Percentiles rank a stretch among this genome's conserved stretches.
These are phyloP conservation scores for Passer montanus DNA, from an alignment of 2,113 vertebrate genomes.

Conservation along the genomic window DNA sequence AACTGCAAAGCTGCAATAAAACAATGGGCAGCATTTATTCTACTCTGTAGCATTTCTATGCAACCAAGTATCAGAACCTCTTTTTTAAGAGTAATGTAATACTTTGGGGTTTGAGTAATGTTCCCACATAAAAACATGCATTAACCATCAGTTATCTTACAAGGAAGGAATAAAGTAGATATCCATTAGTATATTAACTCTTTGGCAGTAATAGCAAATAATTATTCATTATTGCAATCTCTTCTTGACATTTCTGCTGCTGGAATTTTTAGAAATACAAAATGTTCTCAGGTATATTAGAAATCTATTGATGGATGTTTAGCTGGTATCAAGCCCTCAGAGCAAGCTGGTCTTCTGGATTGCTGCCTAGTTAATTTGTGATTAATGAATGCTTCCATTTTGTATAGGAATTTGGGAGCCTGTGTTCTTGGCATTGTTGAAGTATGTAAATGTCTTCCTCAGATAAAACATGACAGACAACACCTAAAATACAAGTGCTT, in stretches of 20 bases:
- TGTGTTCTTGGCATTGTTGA: constrained; percentile 24
- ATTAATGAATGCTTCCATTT: constrained; percentile 39
- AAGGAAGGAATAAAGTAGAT: not conserved
- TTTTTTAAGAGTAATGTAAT: not conserved
- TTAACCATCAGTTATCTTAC: constrained; percentile 10
- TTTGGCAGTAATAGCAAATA: not conserved
- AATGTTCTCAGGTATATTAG: constrained; percentile 9
- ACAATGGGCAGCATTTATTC: not conserved
- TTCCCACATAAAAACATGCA: not conserved
- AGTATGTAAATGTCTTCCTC: constrained; percentile 6
- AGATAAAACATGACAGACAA: constrained; percentile 55
- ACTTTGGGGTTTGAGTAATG: constrained; percentile 8
- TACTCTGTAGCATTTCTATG: not conserved
- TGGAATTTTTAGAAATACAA: constrained; percentile 3
- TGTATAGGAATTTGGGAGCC: constrained; percentile 2
- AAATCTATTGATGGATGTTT: constrained; percentile 42
- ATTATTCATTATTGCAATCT: not conserved
- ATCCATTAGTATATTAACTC: not conserved
- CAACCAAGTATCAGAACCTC: not conserved
- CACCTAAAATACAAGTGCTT: constrained; percentile 18
- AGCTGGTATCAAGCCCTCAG: constrained; percentile 23
- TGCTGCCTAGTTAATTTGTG: constrained; percentile 20
- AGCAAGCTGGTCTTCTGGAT: constrained; percentile 11
- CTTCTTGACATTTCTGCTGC: not conserved
- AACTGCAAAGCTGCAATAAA: not conserved